A percentile compares a stretch with the other conserved stretches of the same genome.
Evolutionary conservation across 2,797 vertebrate genomes (phyloP).

Genomic region (Sebastes miniatus): DNA sequence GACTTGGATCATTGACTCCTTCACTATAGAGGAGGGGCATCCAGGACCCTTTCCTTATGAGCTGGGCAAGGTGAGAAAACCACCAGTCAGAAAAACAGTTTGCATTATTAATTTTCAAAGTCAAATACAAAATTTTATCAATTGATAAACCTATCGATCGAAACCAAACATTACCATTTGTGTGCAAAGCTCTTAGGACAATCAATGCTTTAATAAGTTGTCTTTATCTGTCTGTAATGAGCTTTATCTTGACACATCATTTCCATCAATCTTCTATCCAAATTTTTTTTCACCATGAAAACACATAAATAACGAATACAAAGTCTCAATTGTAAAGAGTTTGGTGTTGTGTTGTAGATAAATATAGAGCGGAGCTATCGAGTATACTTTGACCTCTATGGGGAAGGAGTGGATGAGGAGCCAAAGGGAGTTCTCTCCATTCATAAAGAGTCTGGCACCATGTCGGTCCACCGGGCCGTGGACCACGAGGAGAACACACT

Average conservation of each 20-base stretch:
- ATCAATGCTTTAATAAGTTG: not conserved
- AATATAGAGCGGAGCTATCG: conserved; percentile 9
- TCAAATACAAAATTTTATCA: not conserved
- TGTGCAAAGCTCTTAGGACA: not conserved
- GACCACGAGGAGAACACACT: conserved; percentile 63
- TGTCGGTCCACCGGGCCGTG: conserved; percentile 62
- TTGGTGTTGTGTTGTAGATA: conserved; percentile 47
- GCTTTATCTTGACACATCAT: not conserved
- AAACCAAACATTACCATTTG: not conserved
- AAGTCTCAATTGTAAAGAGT: not conserved
- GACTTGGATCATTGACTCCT: conserved; percentile 74
- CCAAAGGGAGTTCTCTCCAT: conserved; percentile 75
- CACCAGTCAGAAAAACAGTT: not conserved
- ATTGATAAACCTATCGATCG: not conserved
- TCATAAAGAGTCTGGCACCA: conserved; percentile 27
- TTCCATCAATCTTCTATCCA: not conserved
- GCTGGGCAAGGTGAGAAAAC: conserved; percentile 67
- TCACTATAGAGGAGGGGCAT: conserved; percentile 72
- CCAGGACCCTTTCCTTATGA: conserved; percentile 74
- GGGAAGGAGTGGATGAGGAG: conserved; percentile 72
- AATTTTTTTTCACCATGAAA: not conserved
- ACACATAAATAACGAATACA: not conserved
- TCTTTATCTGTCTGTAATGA: not conserved
- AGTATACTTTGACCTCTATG: conserved; percentile 57
- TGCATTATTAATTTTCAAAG: not conserved